Evolutionary conservation across 2,113 vertebrate genomes (phyloP).

Genomic region (Scortum barcoo): DNA sequence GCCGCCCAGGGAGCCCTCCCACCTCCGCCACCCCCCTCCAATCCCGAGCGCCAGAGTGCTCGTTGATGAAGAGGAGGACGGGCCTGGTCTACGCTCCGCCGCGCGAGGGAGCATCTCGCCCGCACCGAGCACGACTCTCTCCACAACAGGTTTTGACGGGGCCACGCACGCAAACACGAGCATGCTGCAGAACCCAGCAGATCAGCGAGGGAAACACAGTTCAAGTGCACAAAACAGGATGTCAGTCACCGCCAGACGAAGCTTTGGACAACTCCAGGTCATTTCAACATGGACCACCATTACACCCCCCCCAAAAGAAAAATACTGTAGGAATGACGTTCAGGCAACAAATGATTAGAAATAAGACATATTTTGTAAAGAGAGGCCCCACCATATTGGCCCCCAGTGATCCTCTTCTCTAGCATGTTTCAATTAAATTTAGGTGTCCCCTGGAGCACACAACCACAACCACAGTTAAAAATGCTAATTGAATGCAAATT

Average conservation of each 20-base stretch:
- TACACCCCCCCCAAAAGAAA: too few species aligned
- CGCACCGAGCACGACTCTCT: slow-evolving; percentile 9
- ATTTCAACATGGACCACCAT: too few species aligned
- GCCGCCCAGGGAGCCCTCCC: slow-evolving; percentile 37
- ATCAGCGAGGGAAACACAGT: too few species aligned
- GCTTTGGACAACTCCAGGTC: background rate
- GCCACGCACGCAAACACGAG: background rate
- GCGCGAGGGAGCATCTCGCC: slow-evolving; percentile 41
- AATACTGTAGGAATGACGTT: background rate
- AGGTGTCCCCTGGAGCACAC: background rate
- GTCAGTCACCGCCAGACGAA: background rate
- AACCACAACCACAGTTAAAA: background rate
- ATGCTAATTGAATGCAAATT: background rate
- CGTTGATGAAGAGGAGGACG: slow-evolving; percentile 39
- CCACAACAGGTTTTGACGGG: slow-evolving; percentile 42
- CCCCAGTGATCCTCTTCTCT: background rate
- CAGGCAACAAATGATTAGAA: background rate
- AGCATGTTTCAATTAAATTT: background rate
- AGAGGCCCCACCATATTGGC: background rate
- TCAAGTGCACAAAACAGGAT: background rate
- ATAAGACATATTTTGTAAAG: background rate
- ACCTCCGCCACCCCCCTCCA: too few species aligned
- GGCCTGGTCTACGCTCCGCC: slow-evolving; percentile 16
- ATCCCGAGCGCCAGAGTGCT: slow-evolving; percentile 58
- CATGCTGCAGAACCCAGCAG: background rate